phyloP scores from a whole-genome alignment of 2,888 invertebrate genomes.

The Timema cristinae region DNA sequence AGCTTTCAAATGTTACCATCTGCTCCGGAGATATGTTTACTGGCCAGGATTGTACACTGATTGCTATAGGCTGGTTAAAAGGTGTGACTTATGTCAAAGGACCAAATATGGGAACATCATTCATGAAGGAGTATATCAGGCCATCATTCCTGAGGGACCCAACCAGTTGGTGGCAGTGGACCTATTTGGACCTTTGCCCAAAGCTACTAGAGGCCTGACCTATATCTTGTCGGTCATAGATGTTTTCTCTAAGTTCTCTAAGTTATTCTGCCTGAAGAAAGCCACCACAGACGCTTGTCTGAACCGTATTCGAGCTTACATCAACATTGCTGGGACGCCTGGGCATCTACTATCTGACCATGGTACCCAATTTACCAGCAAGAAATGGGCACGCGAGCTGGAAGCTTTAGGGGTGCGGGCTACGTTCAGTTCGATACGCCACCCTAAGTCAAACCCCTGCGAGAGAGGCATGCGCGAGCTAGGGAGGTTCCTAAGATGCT shows the following conservation, averaged over 20 bases:
- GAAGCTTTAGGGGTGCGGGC: background rate
- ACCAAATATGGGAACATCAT: background rate
- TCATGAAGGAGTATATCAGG: background rate
- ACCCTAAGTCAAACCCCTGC: background rate
- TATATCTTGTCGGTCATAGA: background rate
- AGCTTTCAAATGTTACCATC: background rate
- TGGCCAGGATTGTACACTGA: background rate
- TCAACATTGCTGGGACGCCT: background rate
- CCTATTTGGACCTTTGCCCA: conserved; percentile 4
- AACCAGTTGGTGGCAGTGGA: conserved; percentile 6
- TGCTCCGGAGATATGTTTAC: background rate
- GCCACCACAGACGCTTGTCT: background rate
- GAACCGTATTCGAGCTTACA: background rate
- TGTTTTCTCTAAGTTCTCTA: conserved; percentile 3
- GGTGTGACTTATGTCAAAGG: conserved; percentile 2
- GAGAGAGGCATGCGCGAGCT: background rate
- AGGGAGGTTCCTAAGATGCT: background rate
- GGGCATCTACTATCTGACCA: background rate
- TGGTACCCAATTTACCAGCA: background rate
- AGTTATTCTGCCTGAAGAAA: background rate
- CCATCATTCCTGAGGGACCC: conserved; percentile 1
- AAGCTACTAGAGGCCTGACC: background rate
- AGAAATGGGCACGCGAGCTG: background rate
- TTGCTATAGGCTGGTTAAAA: background rate
- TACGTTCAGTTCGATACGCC: background rate